Conservation (phyloP, 2,113 vertebrate species). For the Phylloscopus trochilus region DNA sequence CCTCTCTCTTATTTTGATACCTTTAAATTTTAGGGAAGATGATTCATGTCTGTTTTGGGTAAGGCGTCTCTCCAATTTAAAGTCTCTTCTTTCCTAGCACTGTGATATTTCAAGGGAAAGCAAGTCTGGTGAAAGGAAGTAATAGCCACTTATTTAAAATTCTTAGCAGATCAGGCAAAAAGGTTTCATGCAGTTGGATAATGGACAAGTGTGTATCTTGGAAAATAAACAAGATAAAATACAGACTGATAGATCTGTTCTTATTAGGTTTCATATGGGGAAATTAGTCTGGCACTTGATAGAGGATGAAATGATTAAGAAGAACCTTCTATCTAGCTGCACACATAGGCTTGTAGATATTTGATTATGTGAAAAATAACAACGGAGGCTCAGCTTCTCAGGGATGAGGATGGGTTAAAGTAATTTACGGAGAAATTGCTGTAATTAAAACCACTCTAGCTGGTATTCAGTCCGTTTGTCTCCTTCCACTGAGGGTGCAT, state of each 20-base stretch:
- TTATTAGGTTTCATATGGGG: not conserved
- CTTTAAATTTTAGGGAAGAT: not conserved
- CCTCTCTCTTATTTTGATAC: not conserved
- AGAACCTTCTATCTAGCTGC: not conserved
- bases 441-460: not conserved
- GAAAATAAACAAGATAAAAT: not conserved
- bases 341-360: not conserved
- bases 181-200: not conserved
- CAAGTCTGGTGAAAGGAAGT: not conserved
- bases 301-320: not conserved
- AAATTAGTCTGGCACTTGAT: not conserved
- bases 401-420: not conserved
- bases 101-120: not conserved
- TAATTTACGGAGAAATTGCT: not conserved
- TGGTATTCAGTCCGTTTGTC: not conserved
- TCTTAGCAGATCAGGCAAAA: not conserved
- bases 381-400: not conserved
- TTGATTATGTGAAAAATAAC: slow-evolving; percentile 4
- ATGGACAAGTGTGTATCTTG: not conserved
- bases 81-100: not conserved
- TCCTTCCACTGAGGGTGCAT: not conserved
- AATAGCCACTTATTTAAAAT: not conserved
- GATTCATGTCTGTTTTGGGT: not conserved
- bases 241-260: not conserved
- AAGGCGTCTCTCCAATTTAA: not conserved